Evolutionary conservation across 2,113 vertebrate species (phyloP), one percentile per base, ranked within the genome.

Genomic region (Scophthalmus maximus): DNA sequence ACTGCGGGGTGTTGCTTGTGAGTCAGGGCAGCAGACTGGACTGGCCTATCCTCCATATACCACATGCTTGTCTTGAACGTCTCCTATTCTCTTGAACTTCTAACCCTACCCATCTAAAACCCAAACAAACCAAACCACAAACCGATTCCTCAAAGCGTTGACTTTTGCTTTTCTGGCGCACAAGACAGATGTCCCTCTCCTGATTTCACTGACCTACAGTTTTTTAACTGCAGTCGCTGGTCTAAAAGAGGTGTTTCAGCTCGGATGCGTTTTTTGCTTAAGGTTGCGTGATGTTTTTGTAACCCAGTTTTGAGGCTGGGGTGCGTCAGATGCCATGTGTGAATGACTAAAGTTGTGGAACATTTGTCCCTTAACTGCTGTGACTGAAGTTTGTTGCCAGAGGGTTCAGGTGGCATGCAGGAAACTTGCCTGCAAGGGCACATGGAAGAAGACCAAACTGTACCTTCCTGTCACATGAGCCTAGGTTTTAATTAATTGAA

Each of bases 21-120:
- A 94, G 81, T 93, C 91, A 93, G 53, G 12, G 59, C 25, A 23
- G 56, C 62, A 88, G 88, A 90, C 86, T 71, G 74, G 81, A 83
- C 87, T 65, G 72, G 56, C 58, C 76, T 69, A 73, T 90, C 79
- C 72, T 87, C 59, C 69, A 74, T 78, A 77, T 79, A n/a, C n/a
- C 88, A 82, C 77, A 86, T 62, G 47, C 46, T 46, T 59, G 32
- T 68, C 55, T 61, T 22, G 14, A 62, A 29, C 14, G 12, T 46
- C 58, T 73, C 63, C 52, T 65, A n/a, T 55, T 65, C 46, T 62
- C 46, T 32, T 85, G 73, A 82, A 85, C 77, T 87, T 75, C 58
- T 84, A 57, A 79, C 82, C 75, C 65, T 22, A 46, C 73, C 58
- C 42, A 78, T 32, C 26, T n/a, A 49, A 76, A 75, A 65, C 68